Percentiles rank a stretch among this genome's conserved stretches.
Conservation (phyloP, 1,140 invertebrate species). For the Apis mellifera region Amel_HAv3.1 CM009932.2:8245501-8246000, state of each 20-base stretch:
- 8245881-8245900: too few relatives aligned
- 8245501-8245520: background rate
- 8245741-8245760: conserved; percentile 52
- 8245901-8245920: background rate
- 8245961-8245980: conserved; percentile 56
- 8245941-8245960: conserved; percentile 5
- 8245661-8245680: background rate
- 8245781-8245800: background rate
- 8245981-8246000: conserved; percentile 1
- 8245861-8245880: background rate
- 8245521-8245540: conserved; percentile 31
- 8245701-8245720: conserved; percentile 62
- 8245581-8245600: conserved; percentile 61
- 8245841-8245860: background rate
- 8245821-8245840: background rate
- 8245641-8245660: conserved; percentile 41
- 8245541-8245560: conserved; percentile 61
- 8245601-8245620: background rate
- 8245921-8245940: too few relatives aligned
- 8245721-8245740: conserved; percentile 57
- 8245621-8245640: conserved; percentile 44
- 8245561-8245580: conserved; percentile 66
- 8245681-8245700: conserved; percentile 51
- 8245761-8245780: conserved; percentile 5
- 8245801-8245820: background rate